Percentiles rank a stretch among this genome's conserved stretches.
These are phyloP conservation scores for Anoplius nigerrimus DNA, from an alignment of 2,888 invertebrate genomes.

Conservation along the genomic window DNA sequence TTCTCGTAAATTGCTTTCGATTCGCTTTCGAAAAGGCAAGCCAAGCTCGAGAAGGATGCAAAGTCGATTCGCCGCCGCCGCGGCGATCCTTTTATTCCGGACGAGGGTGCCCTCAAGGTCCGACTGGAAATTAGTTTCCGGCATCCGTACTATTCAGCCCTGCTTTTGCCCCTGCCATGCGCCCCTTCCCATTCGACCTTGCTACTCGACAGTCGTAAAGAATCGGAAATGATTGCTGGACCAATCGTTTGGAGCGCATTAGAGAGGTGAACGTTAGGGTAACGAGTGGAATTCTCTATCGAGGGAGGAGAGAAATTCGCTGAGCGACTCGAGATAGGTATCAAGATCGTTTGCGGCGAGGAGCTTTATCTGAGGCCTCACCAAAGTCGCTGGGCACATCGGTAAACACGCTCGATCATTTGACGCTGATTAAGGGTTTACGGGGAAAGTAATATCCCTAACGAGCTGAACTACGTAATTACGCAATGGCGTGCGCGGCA, in stretches of 20 bases:
- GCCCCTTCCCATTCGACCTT: too few species aligned
- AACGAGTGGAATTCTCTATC: neutral
- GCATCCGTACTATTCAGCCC: too few species aligned
- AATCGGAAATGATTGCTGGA: too few species aligned
- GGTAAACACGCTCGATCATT: conserved; percentile 62
- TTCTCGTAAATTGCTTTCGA: conserved; percentile 25
- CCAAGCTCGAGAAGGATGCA: neutral
- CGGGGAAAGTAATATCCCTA: conserved; percentile 69
- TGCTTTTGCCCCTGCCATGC: neutral
- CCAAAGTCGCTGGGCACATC: conserved; percentile 44
- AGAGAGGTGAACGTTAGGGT: neutral
- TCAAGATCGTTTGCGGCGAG: conserved; percentile 36
- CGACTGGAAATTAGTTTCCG: too few species aligned
- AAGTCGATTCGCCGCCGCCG: neutral
- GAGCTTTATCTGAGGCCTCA: conserved; percentile 45
- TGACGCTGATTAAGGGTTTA: conserved; percentile 63
- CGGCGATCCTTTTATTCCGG: too few species aligned
- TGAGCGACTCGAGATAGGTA: conserved; percentile 24
- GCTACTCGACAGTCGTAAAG: too few species aligned
- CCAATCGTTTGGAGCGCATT: too few species aligned
- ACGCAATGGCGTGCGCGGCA: conserved; percentile 71
- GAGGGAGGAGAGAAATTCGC: conserved; percentile 27
- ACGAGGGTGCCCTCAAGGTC: too few species aligned
- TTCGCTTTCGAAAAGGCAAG: too few species aligned
- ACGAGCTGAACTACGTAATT: conserved; percentile 71